Conservation (phyloP, 2,797 vertebrate species). For the Babyrousa celebensis region DNA sequence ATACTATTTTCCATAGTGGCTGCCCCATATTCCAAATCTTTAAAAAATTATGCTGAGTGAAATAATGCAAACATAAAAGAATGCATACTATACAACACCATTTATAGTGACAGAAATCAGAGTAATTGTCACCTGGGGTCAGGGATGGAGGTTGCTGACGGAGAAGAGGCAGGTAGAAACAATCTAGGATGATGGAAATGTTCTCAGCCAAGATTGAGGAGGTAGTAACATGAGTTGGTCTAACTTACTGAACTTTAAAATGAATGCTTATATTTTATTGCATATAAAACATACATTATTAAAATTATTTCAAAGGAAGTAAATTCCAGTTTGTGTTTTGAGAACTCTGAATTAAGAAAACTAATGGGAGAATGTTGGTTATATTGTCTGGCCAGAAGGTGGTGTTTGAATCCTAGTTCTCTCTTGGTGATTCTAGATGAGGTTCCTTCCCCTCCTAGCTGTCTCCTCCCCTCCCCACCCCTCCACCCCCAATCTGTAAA, state of each 20-base stretch:
- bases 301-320: not conserved
- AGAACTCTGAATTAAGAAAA: constrained; percentile 26
- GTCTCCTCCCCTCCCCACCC: too few relatives aligned
- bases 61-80: not conserved
- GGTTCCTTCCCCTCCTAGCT: not conserved
- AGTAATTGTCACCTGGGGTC: not conserved
- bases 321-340: not conserved
- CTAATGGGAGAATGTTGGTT: not conserved
- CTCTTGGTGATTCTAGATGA: not conserved
- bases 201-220: not conserved
- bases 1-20: too few relatives aligned
- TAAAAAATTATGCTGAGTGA: not conserved
- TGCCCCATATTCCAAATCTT: not conserved
- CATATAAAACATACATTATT: not conserved
- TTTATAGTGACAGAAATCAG: not conserved
- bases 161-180: not conserved
- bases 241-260: not conserved
- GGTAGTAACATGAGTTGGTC: not conserved
- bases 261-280: not conserved
- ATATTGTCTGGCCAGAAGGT: not conserved
- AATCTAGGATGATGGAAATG: not conserved
- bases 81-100: not conserved
- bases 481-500: not conserved
- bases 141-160: not conserved
- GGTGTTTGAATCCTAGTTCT: not conserved